Evolutionary conservation across 2,888 invertebrate species (phyloP).

Genomic region (Caenorhabditis sp.): DNA sequence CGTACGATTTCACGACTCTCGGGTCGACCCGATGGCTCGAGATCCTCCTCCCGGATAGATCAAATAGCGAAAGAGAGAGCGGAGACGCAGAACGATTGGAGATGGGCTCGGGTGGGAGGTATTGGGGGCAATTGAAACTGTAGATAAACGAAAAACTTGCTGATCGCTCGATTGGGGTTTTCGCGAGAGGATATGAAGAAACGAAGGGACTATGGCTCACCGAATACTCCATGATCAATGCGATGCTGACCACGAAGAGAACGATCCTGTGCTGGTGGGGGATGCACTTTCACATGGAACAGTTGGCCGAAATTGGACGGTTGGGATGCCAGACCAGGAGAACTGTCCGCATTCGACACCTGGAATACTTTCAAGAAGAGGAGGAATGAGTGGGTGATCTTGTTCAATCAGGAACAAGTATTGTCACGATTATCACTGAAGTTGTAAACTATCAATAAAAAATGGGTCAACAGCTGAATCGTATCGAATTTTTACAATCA

Average conservation of each 20-base stretch:
- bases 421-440: too few species aligned
- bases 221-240: conserved; percentile 52
- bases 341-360: conserved; percentile 7
- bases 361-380: conserved; percentile 1
- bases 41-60: conserved; percentile 17
- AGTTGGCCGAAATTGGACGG: conserved; percentile 43
- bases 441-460: too few species aligned
- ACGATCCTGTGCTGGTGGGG: conserved; percentile 60
- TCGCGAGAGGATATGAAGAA: background rate
- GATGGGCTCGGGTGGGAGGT: background rate
- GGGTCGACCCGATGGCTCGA: conserved; percentile 9
- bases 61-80: conserved; percentile 36
- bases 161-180: conserved; percentile 3
- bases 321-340: conserved; percentile 6
- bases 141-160: conserved; percentile 38
- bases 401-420: too few species aligned
- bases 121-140: conserved; percentile 40
- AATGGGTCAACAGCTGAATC: too few species aligned
- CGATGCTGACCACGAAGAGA: conserved; percentile 58
- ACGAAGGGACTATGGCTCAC: conserved; percentile 29
- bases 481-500: too few species aligned
- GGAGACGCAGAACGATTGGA: conserved; percentile 23
- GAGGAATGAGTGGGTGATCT: too few species aligned
- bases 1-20: conserved; percentile 59
- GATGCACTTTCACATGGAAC: conserved; percentile 68